Base-by-base conservation (phyloP, 2,113 vertebrate species). In the Okapia johnstoni region DNA sequence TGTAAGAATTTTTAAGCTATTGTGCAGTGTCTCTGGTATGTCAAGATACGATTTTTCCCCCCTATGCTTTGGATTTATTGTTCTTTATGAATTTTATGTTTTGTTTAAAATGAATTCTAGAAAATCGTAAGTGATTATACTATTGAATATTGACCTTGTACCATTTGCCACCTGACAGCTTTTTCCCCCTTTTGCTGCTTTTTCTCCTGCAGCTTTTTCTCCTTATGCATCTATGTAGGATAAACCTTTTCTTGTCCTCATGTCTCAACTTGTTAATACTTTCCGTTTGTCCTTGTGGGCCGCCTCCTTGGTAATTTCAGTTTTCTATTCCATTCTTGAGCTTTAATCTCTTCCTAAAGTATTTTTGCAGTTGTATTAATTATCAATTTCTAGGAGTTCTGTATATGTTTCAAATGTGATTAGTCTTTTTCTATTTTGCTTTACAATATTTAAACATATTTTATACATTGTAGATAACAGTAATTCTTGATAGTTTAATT, bases 391-490 rank as follows among this genome's bases (percentile, higher is more conserved):
- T 86, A 79, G 19, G 73, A 93, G 55, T 60, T 86, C 16, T 16
- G 70, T 93, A 81, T n/a, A 5, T 11, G 13, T 94, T 60, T 70
- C 4, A 90, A 61, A 60, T 93, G 17, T 88, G 33, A 80, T 57
- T 85, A 25, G 25, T 57, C 28, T 79, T 85, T 83, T 61, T n/a
- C 26, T 57, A n/a, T 95, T 87, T 90, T 66, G 17, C 40, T 17
- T 85, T 77, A 92, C n/a, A 96, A 26, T 94, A 85, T 88, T 85
- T 92, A 90, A 93, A 58, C 25, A 46, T 48, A 28, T 48, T 86
- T 88, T 85, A 85, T 90, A 57, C 15, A 81, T 54, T 58, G 6
- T 60, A 85, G 66, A 16, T 90, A 88, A 91, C 96, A 93, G 66
- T 61, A 50, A 55, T 76, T 85, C 46, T 94, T 90, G 43, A 46